Base-by-base conservation (phyloP, 2,113 vertebrate species). In the Podiceps cristatus region DNA sequence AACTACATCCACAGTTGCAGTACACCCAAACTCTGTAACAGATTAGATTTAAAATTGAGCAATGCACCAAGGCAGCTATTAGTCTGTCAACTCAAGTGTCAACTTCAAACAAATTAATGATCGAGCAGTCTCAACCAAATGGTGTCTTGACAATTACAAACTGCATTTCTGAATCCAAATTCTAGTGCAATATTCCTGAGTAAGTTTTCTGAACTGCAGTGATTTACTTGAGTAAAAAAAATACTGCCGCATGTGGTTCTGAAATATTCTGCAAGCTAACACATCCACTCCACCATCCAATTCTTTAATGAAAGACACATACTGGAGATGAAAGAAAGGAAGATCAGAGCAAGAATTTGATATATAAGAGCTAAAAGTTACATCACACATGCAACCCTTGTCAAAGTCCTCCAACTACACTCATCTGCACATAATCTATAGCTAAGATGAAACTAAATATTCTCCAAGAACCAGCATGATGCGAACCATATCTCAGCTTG, bases 331-430 rank as follows among this genome's bases (percentile, higher is more conserved):
- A 96, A 97, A 93, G 96, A 29, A 71, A 68, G 60, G 18, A 53
- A 95, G 91, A 96, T 94, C 91, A 97, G 95, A 97, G 91, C 49
- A 88, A n/a, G 83, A 95, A 92, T 95, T 58, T 67, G 56, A 89
- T 72, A 63, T 19, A 95, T 73, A 89, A 93, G 95, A 79, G 66
- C 85, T 82, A 87, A 55, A 90, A 94, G 74, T 91, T 88, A 68
- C 66, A 97, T 37, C 69, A 79, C 50, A 75, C 45, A 27, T 15
- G 42, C 66, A 95, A 76, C 13, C 18, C 84, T 79, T 97, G 93
- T 85, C 78, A 96, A 85, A 89, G 17, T 93, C 62, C 33, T 88
- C 84, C 77, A 93, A 82, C 60, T 80, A 93, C 45, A 80, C 18
- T 42, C 13, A 1, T 31, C 75, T 52, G 83, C 68, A 88, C 42